Evolutionary conservation across 2,888 invertebrate genomes (phyloP).

Genomic region (Blera fallax): DNA sequence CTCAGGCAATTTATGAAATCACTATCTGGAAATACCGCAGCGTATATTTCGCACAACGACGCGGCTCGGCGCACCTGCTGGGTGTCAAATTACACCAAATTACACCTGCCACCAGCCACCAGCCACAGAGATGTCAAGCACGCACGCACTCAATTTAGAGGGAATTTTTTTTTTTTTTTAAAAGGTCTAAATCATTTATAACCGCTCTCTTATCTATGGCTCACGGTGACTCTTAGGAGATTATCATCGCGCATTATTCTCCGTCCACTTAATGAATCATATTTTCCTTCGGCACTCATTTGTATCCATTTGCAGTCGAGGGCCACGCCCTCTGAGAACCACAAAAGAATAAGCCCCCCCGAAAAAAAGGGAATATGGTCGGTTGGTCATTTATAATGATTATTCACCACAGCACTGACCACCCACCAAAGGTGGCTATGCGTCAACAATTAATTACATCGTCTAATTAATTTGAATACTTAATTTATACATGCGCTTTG

Average conservation of each 20-base stretch:
- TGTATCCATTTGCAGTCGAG: slow-evolving; percentile 13
- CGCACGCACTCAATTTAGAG: slow-evolving; percentile 18
- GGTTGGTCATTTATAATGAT: slow-evolving; percentile 62
- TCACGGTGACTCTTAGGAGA: slow-evolving; percentile 35
- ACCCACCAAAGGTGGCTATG: slow-evolving; percentile 37
- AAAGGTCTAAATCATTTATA: slow-evolving; percentile 47
- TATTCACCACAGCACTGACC: slow-evolving; percentile 43
- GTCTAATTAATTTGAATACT: slow-evolving; percentile 67
- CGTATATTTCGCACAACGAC: not conserved
- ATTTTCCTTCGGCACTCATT: slow-evolving; percentile 37
- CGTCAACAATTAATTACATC: slow-evolving; percentile 68
- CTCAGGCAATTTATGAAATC: slow-evolving; percentile 41
- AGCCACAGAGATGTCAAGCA: slow-evolving; percentile 23
- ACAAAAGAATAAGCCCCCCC: not conserved
- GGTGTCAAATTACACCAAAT: slow-evolving; percentile 48
- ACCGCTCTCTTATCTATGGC: slow-evolving; percentile 38
- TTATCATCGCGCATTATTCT: slow-evolving; percentile 63
- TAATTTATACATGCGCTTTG: slow-evolving; percentile 41
- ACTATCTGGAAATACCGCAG: not conserved
- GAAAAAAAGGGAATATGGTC: not conserved
- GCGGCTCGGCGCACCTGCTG: slow-evolving; percentile 30
- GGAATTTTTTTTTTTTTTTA: too few species aligned
- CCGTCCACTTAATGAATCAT: slow-evolving; percentile 68
- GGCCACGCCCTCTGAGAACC: slow-evolving; percentile 47
- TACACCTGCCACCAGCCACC: slow-evolving; percentile 53